phyloP scores from a whole-genome alignment of 2,888 invertebrate species.

The Hipparchia sbordonii region DNA sequence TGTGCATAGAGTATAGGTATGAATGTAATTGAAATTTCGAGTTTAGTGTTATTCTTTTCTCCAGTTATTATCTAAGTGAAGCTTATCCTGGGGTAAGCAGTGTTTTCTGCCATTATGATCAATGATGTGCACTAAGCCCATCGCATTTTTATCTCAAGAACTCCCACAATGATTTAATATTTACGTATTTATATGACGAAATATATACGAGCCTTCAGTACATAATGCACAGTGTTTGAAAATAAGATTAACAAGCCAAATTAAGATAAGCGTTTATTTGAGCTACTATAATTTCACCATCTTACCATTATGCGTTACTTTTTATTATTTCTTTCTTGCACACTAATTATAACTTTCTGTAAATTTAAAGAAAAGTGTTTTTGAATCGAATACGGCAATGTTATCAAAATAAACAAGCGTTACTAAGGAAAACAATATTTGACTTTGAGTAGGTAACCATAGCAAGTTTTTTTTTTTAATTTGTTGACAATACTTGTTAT shows the following conservation, averaged over 20 bases:
- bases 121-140: too few species aligned
- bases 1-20: too few species aligned
- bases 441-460: constrained; percentile 19
- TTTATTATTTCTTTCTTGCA: neutral
- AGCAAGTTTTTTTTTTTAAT: constrained; percentile 5
- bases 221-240: neutral
- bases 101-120: too few species aligned
- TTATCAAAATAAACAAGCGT: constrained; percentile 29
- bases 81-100: too few species aligned
- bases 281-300: neutral
- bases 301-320: constrained; percentile 10
- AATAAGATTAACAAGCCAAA: neutral
- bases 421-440: constrained; percentile 21
- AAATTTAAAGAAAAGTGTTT: neutral
- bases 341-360: neutral
- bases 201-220: too few species aligned
- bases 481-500: neutral
- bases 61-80: too few species aligned
- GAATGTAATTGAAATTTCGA: too few species aligned
- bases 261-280: neutral
- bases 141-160: too few species aligned
- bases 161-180: too few species aligned
- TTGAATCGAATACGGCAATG: neutral
- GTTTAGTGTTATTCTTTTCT: too few species aligned
- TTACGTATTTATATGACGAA: too few species aligned